Percentiles rank a stretch among this genome's conserved stretches.
phyloP scores from a whole-genome alignment of 2,888 invertebrate genomes.

The Synergus umbraculus region DNA sequence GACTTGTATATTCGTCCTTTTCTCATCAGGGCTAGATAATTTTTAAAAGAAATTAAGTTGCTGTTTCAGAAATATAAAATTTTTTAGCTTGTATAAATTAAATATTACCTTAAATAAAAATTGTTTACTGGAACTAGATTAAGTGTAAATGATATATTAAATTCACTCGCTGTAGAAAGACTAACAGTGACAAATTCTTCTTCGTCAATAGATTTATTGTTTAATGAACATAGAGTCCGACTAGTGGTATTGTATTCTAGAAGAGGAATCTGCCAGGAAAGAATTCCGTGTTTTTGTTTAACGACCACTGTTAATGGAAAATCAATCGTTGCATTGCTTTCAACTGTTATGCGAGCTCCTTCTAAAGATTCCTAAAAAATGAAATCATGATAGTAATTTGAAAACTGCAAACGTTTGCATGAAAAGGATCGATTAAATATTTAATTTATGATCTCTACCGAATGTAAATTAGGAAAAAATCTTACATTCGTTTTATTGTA shows the following conservation, averaged over 20 bases:
- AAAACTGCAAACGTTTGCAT: not conserved
- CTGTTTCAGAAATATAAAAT: not conserved
- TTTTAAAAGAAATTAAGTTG: constrained; percentile 1
- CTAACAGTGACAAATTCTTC: constrained; percentile 82
- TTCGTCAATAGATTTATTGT: constrained; percentile 75
- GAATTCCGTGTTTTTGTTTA: constrained; percentile 85
- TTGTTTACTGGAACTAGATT: constrained; percentile 80
- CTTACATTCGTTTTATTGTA: constrained; percentile 68
- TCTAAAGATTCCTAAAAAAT: constrained; percentile 54
- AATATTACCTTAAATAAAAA: constrained; percentile 79
- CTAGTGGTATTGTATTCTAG: constrained; percentile 67
- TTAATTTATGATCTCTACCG: not conserved
- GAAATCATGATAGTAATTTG: constrained; percentile 10
- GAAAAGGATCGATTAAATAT: not conserved
- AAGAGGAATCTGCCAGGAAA: constrained; percentile 88
- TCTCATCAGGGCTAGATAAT: constrained; percentile 59
- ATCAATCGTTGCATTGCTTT: constrained; percentile 78
- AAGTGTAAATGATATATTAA: constrained; percentile 81
- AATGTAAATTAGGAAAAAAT: constrained; percentile 42
- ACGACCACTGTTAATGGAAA: constrained; percentile 87
- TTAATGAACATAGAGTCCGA: constrained; percentile 82
- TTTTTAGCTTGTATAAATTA: not conserved
- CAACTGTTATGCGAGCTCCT: constrained; percentile 69
- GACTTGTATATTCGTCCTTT: constrained; percentile 65
- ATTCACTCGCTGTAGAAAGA: constrained; percentile 83